These are phyloP conservation scores for Rhynchonycteris naso DNA, from an alignment of 2,797 vertebrate genomes.

Conservation along the genomic window DNA sequence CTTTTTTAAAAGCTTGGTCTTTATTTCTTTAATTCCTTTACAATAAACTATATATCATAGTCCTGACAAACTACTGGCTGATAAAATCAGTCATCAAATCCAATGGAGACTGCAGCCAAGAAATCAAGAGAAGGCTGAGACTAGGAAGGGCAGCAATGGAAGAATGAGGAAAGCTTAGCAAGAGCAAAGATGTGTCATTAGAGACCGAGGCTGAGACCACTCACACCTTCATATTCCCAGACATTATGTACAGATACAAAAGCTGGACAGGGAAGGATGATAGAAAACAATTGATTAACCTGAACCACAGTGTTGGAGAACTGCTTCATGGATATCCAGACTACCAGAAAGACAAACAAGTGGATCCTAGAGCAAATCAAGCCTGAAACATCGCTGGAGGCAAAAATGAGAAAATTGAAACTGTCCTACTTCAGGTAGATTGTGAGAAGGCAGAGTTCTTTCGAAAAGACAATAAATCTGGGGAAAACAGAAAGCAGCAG, in stretches of 20 bases:
- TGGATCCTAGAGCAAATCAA: not conserved
- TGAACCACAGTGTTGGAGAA: not conserved
- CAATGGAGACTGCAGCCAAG: not conserved
- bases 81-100: not conserved
- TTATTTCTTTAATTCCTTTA: conserved; percentile 28
- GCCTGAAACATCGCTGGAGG: not conserved
- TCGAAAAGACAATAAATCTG: not conserved
- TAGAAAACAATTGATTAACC: not conserved
- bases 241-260: not conserved
- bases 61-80: conserved; percentile 22
- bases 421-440: not conserved
- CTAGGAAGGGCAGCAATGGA: too few species aligned
- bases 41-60: conserved; percentile 36
- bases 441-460: not conserved
- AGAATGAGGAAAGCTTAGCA: not conserved
- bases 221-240: not conserved
- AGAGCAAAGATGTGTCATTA: not conserved
- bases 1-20: not conserved
- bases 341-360: not conserved
- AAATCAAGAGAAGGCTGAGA: not conserved
- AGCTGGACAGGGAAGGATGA: too few species aligned
- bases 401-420: not conserved
- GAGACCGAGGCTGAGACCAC: not conserved
- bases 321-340: too few species aligned
- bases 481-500: not conserved